Evolutionary conservation across 2,888 invertebrate genomes (phyloP), one percentile per base, ranked within the genome.

Genomic region (Hymenopus coronatus): DNA sequence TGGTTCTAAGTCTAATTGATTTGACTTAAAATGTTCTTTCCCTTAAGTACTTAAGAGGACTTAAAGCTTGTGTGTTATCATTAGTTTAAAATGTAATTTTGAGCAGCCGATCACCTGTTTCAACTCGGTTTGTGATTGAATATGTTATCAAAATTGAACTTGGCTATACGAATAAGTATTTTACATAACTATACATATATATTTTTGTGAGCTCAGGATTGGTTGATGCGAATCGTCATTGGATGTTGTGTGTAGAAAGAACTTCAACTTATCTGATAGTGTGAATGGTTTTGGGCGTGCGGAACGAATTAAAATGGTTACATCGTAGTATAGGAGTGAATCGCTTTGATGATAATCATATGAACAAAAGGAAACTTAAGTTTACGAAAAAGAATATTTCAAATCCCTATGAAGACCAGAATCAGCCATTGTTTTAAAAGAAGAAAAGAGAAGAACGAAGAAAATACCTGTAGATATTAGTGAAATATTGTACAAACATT

Each of bases 141-240:
- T 70, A 70, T 70, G 54, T 70, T 70, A 70, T 70, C 54, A 70
- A 70, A 70, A 70, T 70, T 70, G 54, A 70, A 70, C 54, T 70
- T 70, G 54, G 54, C 54, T 70, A 15, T 70, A 70, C 54, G 25
- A 20, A 70, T 70, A 70, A 70, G 54, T 70, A 70, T 70, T 70
- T 3, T 82, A 40, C 25, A 33, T 28, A 87, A 40, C 27, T 40
- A 20, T 87, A 82, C 82, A 30, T 7, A 87, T 87, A 87, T 87
- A 87, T 87, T 87, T 87, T 87, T 87, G 87, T 87, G 87, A 87
- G 87, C 82, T 87, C 33, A 33, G n/a, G 40, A 82, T 33, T 81
- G 82, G 27, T 33, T 82, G 87, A 30, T 27, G 28, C 25, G 28
- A 33, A 28, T 84, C 84, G 25, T 30, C 25, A 84, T 27, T 85